phyloP scores from a whole-genome alignment of 2,113 vertebrate genomes.

The Erinaceus europaeus region DNA sequence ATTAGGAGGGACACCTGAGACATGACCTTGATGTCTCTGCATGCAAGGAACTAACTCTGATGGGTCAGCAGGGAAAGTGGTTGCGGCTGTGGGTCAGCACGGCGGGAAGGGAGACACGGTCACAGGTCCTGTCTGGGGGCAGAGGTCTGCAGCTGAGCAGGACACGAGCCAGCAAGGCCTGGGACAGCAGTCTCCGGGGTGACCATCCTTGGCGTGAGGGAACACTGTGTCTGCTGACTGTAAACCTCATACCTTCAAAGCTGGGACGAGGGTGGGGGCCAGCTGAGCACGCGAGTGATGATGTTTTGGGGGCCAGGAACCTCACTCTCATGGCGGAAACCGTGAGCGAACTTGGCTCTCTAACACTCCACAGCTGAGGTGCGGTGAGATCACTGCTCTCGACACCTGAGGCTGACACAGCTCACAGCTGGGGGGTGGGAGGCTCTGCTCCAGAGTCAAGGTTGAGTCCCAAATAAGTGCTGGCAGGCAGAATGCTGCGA shows the following conservation, averaged over 20 bases:
- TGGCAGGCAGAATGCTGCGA: not conserved
- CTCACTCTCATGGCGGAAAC: not conserved
- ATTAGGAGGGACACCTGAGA: not conserved
- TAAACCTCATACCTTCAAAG: not conserved
- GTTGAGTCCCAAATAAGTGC: too few relatives aligned
- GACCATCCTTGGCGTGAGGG: not conserved
- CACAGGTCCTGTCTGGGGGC: too few relatives aligned
- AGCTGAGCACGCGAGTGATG: too few relatives aligned
- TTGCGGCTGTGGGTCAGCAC: not conserved
- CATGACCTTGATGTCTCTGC: not conserved
- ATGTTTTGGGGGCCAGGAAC: not conserved
- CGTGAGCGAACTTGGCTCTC: not conserved
- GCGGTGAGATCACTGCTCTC: not conserved
- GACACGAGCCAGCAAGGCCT: not conserved
- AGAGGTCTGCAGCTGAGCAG: not conserved
- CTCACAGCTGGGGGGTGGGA: too few relatives aligned
- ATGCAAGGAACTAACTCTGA: not conserved
- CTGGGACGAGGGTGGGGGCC: too few relatives aligned
- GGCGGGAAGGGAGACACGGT: too few relatives aligned
- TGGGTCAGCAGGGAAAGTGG: not conserved
- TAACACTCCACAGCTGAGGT: conserved; percentile 1
- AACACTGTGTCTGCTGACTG: not conserved
- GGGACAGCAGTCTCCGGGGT: not conserved
- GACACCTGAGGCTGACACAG: not conserved
- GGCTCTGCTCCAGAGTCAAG: not conserved